Conservation (phyloP, 2,797 vertebrate genomes). For the Rhabdophis nuchalis region DNA sequence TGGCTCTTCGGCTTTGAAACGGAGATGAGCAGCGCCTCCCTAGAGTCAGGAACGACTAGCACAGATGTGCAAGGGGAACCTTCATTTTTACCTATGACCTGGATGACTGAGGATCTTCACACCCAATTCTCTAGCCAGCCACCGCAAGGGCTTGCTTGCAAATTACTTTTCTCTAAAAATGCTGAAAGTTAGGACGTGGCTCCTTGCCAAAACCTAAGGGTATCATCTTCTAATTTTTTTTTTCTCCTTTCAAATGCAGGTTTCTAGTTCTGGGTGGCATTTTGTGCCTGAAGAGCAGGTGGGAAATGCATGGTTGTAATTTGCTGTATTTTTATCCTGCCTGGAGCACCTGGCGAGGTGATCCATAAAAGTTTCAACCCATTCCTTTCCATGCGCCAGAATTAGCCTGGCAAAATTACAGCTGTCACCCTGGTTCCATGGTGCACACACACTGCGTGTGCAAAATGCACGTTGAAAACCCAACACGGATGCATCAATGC, state of each 20-base stretch:
- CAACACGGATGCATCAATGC: neutral
- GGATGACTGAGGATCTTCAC: too few relatives aligned
- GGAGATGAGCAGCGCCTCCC: too few relatives aligned
- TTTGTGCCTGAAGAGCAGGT: neutral
- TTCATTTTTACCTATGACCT: too few relatives aligned
- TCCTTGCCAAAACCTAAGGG: neutral
- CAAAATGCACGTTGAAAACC: neutral
- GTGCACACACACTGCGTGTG: neutral
- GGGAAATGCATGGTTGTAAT: neutral
- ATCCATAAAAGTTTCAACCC: neutral
- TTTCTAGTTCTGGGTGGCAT: neutral
- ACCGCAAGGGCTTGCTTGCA: neutral
- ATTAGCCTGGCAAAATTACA: neutral
- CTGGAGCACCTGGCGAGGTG: neutral
- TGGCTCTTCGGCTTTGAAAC: too few relatives aligned
- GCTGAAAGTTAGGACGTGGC: neutral
- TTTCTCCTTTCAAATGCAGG: neutral
- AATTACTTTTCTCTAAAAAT: neutral
- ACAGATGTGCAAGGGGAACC: too few relatives aligned
- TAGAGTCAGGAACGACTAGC: too few relatives aligned
- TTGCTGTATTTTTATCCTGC: neutral
- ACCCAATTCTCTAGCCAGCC: too few relatives aligned
- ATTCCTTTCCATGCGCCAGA: neutral
- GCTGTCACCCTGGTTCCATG: neutral
- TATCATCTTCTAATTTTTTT: too few relatives aligned